phyloP scores from a whole-genome alignment of 1,140 invertebrate genomes.

The Eumeta japonica region DNA sequence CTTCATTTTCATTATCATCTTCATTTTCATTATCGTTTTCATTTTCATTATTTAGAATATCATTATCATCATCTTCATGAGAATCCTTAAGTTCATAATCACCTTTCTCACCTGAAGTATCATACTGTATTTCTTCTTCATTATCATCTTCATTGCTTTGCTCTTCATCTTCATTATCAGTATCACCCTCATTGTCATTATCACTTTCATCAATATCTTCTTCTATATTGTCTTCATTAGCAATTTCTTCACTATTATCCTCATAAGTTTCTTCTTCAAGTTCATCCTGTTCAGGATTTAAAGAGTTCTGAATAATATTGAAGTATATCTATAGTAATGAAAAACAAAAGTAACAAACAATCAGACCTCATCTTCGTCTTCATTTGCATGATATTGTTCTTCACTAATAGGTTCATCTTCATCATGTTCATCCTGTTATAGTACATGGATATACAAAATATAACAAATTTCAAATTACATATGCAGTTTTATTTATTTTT shows the following conservation, averaged over 20 bases:
- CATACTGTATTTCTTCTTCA: slow-evolving; percentile 15
- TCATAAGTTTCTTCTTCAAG: slow-evolving; percentile 18
- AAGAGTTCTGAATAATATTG: no score
- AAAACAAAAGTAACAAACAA: no score
- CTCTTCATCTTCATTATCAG: slow-evolving; percentile 31
- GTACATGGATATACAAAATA: no score
- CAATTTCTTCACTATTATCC: slow-evolving; percentile 19
- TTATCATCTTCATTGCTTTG: slow-evolving; percentile 23
- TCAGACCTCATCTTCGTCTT: slow-evolving; percentile 19
- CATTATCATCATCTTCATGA: slow-evolving; percentile 15
- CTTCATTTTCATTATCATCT: slow-evolving; percentile 23
- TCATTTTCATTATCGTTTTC: slow-evolving; percentile 40
- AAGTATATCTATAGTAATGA: no score
- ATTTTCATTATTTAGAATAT: slow-evolving; percentile 26
- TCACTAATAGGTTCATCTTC: slow-evolving; percentile 18
- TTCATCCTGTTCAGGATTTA: slow-evolving; percentile 18
- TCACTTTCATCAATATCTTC: slow-evolving; percentile 17
- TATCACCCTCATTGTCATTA: slow-evolving; percentile 24
- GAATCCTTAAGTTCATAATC: slow-evolving; percentile 6
- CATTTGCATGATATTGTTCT: slow-evolving; percentile 14
- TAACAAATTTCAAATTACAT: no score
- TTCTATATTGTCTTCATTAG: slow-evolving; percentile 19
- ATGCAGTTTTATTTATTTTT: no score
- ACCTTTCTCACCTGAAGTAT: no score
- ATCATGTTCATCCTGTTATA: slow-evolving; percentile 18